Base-by-base conservation (phyloP, 2,797 vertebrate genomes). In the Alca torda region DNA sequence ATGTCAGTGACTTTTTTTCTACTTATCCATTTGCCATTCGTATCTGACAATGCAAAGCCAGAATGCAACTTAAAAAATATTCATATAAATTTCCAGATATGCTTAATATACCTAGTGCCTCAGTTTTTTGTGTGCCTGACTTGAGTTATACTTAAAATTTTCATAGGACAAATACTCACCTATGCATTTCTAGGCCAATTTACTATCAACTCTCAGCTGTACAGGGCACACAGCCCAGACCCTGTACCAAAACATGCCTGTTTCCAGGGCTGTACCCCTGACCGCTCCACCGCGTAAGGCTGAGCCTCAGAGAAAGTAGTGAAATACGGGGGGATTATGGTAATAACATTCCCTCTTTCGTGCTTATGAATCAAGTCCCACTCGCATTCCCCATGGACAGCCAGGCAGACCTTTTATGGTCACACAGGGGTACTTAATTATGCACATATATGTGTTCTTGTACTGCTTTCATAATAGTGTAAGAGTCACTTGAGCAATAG, bases 371-470 rank as follows among this genome's bases (percentile, higher is more conserved):
- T 96, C 94, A 87, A 94, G 68, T 76, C 73, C 76, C 80, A 73
- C 25, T 39, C 0, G 0, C 13, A 17, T 43, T 93, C 91, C 73
- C 93, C 17, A 31, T 5, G 37, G 92, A 79, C 90, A 84, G 54
- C 16, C 64, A 31, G 33, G 15, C 80, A 82, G 69, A 64, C 84
- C 61, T 78, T 91, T 97, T 93, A 96, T 26, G 67, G 87, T 75
- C 94, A 67, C 94, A 85, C 6, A 95, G 95, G 83, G 82, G 43
- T 68, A 84, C 59, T 97, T 97, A 92, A 96, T 97, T 97, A 95
- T 67, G 87, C 30, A 87, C 50, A 21, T 91, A 79, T 63, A 56
- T 79, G 75, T 91, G 59, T 59, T 97, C 90, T 56, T 80, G 67
- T 61, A 72, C 63, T 90, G 43, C 37, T 90, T 86, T 85, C 93